Percentiles rank a stretch among this genome's conserved stretches.
Conservation (phyloP, 2,113 vertebrate species). For the Bostrychus sinensis region DNA sequence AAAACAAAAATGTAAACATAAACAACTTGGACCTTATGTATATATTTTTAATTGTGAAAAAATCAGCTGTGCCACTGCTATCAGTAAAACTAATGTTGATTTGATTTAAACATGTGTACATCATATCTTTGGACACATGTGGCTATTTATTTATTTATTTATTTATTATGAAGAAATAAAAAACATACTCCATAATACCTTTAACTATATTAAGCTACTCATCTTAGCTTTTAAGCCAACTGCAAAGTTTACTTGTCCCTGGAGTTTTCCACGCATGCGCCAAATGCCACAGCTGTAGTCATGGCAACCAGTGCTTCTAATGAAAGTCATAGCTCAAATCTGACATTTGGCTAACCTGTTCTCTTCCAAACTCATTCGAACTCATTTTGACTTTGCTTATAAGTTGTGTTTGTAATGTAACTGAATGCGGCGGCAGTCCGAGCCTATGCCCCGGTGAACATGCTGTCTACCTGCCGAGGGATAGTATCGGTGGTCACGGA, state of each 20-base stretch:
- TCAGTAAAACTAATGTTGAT: no score
- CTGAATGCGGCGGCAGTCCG: neutral
- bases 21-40: no score
- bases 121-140: no score
- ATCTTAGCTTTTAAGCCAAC: no score
- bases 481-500: neutral
- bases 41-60: no score
- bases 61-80: no score
- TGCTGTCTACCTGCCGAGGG: conserved; percentile 25
- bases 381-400: neutral
- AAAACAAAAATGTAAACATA: no score
- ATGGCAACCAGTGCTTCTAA: conserved; percentile 24
- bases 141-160: no score
- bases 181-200: no score
- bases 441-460: neutral
- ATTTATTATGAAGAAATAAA: no score
- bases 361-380: neutral
- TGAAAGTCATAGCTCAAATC: conserved; percentile 16
- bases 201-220: no score
- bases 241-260: neutral
- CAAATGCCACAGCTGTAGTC: conserved; percentile 7
- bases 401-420: neutral
- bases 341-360: conserved; percentile 3
- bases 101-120: no score
- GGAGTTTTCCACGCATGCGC: conserved; percentile 31